A percentile compares a stretch with the other conserved stretches of the same genome.
phyloP scores from a whole-genome alignment of 2,113 vertebrate genomes.

The Lethenteron reissneri region DNA sequence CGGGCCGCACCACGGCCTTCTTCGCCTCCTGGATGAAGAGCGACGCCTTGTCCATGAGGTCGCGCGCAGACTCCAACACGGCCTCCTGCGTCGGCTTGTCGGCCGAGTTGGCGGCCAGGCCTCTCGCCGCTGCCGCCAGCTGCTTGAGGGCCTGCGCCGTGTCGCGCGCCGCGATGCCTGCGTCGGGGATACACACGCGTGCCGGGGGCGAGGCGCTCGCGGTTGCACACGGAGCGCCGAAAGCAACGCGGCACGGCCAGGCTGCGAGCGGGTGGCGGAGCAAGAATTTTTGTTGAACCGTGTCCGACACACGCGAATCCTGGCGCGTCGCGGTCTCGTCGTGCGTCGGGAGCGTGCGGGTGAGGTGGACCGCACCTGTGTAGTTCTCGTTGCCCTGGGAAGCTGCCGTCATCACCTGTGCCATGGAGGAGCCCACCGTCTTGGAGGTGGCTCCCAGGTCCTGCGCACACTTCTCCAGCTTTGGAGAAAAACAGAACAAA shows the following conservation, averaged over 20 bases:
- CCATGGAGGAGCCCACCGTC: conserved; percentile 67
- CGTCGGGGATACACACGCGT: background rate
- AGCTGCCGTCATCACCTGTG: conserved; percentile 67
- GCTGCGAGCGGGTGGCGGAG: too few species aligned
- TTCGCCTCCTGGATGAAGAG: conserved; percentile 80
- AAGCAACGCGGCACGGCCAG: too few species aligned
- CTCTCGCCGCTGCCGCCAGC: conserved; percentile 51
- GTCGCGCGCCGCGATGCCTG: conserved; percentile 76
- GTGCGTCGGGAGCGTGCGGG: too few species aligned
- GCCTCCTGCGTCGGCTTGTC: conserved; percentile 40
- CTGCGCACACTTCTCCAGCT: conserved; percentile 84
- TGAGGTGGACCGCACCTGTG: conserved; percentile 32
- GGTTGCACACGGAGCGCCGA: too few species aligned
- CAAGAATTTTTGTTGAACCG: too few species aligned
- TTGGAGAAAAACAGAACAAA: background rate
- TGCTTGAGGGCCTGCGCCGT: conserved; percentile 68
- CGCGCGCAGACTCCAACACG: conserved; percentile 56
- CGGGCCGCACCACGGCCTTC: conserved; percentile 54
- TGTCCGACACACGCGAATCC: too few species aligned
- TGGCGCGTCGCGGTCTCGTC: too few species aligned
- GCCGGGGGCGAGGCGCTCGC: too few species aligned
- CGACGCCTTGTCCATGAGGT: conserved; percentile 75
- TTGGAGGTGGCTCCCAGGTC: conserved; percentile 80
- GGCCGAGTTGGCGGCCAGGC: conserved; percentile 46
- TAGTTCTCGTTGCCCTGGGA: conserved; percentile 97